Conservation (phyloP, 1,140 invertebrate species). For the Pristionchus pacificus region DNA sequence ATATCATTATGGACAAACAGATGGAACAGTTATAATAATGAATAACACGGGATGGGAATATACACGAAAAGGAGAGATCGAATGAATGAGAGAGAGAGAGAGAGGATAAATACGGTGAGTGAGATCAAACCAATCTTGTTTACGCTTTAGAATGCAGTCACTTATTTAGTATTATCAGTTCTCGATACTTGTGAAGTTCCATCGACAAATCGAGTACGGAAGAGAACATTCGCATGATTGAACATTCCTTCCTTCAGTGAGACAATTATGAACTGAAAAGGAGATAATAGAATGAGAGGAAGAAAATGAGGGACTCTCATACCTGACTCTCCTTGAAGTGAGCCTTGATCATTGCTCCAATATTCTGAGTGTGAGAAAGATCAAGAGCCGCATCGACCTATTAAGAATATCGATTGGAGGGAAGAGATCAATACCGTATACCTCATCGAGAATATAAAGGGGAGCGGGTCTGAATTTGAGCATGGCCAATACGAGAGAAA, state of each 20-base stretch:
- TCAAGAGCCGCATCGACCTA: slow-evolving; percentile 91
- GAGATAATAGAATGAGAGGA: neutral
- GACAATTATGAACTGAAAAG: slow-evolving; percentile 85
- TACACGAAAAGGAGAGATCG: no score
- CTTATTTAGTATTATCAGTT: no score
- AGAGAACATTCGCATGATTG: slow-evolving; percentile 96
- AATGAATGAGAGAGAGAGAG: no score
- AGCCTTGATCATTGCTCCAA: slow-evolving; percentile 86
- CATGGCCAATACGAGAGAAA: slow-evolving; percentile 93
- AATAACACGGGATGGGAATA: no score
- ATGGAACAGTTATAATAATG: no score
- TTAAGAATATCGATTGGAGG: no score
- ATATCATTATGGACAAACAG: no score
- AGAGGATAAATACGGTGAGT: no score
- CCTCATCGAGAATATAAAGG: slow-evolving; percentile 93
- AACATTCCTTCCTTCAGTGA: slow-evolving; percentile 99
- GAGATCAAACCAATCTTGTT: no score
- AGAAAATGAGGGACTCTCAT: neutral
- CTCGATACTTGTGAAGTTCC: slow-evolving; percentile 91
- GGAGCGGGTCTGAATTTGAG: slow-evolving; percentile 94
- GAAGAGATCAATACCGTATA: no score
- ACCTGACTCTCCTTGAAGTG: slow-evolving; percentile 87
- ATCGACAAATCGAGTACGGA: slow-evolving; percentile 88
- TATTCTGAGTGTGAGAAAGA: slow-evolving; percentile 96
- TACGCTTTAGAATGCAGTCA: no score